Percentiles rank a stretch among this genome's conserved stretches.
Conservation (phyloP, 2,113 vertebrate species). For the Podocnemis expansa region DNA sequence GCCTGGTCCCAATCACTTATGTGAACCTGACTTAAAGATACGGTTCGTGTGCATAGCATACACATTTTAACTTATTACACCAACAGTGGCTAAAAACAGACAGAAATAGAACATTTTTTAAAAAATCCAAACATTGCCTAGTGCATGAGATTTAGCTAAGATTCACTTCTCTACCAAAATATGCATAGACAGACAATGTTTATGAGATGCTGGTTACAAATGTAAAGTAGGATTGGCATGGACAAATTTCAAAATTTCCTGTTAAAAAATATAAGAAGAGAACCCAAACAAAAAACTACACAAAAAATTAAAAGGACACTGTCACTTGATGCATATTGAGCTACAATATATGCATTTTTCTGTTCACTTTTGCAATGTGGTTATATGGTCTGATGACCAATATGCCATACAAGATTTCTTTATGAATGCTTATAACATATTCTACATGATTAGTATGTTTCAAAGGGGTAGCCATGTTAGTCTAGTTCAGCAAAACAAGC, state of each 20-base stretch:
- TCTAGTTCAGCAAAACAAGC: too few relatives aligned
- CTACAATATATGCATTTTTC: too few relatives aligned
- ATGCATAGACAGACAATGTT: neutral
- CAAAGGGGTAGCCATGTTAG: too few relatives aligned
- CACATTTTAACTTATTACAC: neutral
- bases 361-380: too few relatives aligned
- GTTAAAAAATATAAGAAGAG: neutral
- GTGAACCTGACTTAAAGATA: neutral
- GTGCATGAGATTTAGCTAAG: neutral
- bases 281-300: neutral
- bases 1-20: neutral
- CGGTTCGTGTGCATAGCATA: neutral
- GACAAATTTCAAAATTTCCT: neutral
- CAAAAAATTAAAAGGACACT: neutral
- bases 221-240: neutral
- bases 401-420: too few relatives aligned
- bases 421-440: too few relatives aligned
- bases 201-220: neutral
- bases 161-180: neutral
- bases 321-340: too few relatives aligned
- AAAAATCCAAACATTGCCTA: neutral
- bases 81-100: neutral
- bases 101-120: neutral
- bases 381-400: too few relatives aligned
- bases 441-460: too few relatives aligned